Base-by-base conservation (phyloP, 2,888 invertebrate genomes). In the Minunthozetes semirufus region DNA sequence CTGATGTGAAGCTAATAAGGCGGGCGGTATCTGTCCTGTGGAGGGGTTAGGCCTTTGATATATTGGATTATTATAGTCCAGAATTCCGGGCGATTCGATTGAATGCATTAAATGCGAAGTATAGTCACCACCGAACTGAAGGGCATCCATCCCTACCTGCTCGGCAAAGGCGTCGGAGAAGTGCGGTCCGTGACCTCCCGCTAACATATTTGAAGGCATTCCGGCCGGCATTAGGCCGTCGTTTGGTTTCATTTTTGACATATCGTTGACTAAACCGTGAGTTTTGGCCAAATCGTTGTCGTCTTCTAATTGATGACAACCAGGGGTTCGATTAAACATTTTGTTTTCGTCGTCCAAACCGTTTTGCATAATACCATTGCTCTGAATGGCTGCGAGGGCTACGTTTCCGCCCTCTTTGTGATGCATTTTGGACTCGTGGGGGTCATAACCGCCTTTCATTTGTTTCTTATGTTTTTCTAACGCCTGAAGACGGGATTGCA, bases 271-370 rank as follows among this genome's bases (percentile, higher is more conserved):
- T 63, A 63, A 63, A 1, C 5, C 33, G 17, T 63, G 63, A 63
- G 13, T 29, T 63, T 63, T 63, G 29, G 63, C 19, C 63, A 63
- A 63, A 38, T 78, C 82, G 80, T 87, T 88, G 81, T 88, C 88
- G 76, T 88, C 84, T 76, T 92, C 92, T 81, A 91, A 91, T 84
- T 93, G 94, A 94, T 77, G 93, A 93, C 84, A 94, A 94, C 81
- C 93, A 88, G 81, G 94, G 93, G 73, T 93, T 92, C 56, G 92
- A 46, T 68, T 74, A 50, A 76, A 76, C 19, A 74, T n/a, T 70
- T 93, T 93, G 85, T 92, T 92, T 81, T 92, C 93, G 80, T 92
- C 92, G 63, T 82, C 83, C 79, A 92, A 85, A 79, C 89, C 89
- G 83, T 89, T 89, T 82, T 87, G 87, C 77, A 85, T 83, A 56